Evolutionary conservation across 2,797 vertebrate genomes (phyloP).

Genomic region (Premnoplex brunnescens): DNA sequence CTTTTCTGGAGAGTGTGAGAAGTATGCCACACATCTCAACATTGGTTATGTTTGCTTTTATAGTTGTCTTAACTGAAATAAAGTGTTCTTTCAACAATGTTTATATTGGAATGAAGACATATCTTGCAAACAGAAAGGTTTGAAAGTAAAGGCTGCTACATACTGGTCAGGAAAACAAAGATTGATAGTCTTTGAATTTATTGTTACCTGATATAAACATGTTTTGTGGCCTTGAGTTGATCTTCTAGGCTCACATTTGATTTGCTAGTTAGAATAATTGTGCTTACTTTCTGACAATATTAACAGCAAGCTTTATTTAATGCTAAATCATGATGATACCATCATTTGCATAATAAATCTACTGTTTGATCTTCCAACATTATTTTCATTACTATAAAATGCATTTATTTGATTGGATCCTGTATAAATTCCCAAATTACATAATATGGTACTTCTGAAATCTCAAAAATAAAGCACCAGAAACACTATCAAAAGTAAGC

Average conservation of each 20-base stretch:
- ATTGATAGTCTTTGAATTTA: neutral
- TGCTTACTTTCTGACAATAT: neutral
- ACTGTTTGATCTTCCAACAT: neutral
- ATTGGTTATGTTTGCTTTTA: neutral
- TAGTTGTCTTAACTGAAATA: slow-evolving; percentile 16
- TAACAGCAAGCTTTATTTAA: neutral
- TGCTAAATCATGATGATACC: neutral
- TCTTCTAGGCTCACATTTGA: neutral
- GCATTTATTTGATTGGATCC: neutral
- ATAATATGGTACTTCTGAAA: neutral
- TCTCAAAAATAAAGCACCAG: neutral
- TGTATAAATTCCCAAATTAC: neutral
- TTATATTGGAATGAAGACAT: neutral
- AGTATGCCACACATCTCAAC: neutral
- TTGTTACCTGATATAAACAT: neutral
- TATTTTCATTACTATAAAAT: neutral
- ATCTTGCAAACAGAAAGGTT: neutral
- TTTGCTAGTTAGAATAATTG: neutral
- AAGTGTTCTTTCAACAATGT: neutral
- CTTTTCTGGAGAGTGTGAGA: slow-evolving; percentile 14
- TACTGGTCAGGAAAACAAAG: neutral
- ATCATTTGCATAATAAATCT: neutral
- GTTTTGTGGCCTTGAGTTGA: neutral
- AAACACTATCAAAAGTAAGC: neutral
- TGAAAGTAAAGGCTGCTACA: neutral